phyloP scores from a whole-genome alignment of 2,797 vertebrate species.

The Melanotaenia maccullochi region DNA sequence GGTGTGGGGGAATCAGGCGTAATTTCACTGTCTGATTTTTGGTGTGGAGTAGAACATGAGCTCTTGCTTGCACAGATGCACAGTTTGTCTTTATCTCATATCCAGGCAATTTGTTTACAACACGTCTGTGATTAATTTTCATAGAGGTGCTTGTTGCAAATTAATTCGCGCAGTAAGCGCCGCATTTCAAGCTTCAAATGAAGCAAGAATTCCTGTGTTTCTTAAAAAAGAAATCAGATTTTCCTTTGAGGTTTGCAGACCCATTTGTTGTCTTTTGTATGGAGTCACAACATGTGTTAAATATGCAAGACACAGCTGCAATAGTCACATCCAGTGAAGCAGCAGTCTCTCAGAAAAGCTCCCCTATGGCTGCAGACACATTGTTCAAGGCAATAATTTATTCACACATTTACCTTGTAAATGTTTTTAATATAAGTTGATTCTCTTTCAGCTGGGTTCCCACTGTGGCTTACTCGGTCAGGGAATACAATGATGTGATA shows the following conservation, averaged over 20 bases:
- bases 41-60: not conserved
- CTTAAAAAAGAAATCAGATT: slow-evolving; percentile 10
- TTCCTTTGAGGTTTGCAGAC: slow-evolving; percentile 22
- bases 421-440: slow-evolving; percentile 32
- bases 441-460: not conserved
- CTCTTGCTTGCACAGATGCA: slow-evolving; percentile 20
- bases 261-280: slow-evolving; percentile 14
- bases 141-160: slow-evolving; percentile 1
- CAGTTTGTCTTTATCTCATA: slow-evolving; percentile 16
- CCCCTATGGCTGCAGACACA: slow-evolving; percentile 24
- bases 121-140: slow-evolving; percentile 5
- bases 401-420: slow-evolving; percentile 10
- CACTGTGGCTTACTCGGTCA: slow-evolving; percentile 1
- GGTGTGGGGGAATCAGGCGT: slow-evolving; percentile 13
- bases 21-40: slow-evolving; percentile 14
- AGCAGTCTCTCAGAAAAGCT: slow-evolving; percentile 25
- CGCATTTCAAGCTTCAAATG: slow-evolving; percentile 4
- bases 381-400: slow-evolving; percentile 41
- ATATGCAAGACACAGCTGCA: slow-evolving; percentile 43
- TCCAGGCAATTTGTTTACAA: slow-evolving; percentile 40
- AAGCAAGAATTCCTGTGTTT: not conserved
- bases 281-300: slow-evolving; percentile 23
- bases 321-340: slow-evolving; percentile 40
- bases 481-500: slow-evolving; percentile 15
- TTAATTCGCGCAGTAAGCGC: not conserved